phyloP scores from a whole-genome alignment of 2,113 vertebrate species.

The Scopus umbretta region DNA sequence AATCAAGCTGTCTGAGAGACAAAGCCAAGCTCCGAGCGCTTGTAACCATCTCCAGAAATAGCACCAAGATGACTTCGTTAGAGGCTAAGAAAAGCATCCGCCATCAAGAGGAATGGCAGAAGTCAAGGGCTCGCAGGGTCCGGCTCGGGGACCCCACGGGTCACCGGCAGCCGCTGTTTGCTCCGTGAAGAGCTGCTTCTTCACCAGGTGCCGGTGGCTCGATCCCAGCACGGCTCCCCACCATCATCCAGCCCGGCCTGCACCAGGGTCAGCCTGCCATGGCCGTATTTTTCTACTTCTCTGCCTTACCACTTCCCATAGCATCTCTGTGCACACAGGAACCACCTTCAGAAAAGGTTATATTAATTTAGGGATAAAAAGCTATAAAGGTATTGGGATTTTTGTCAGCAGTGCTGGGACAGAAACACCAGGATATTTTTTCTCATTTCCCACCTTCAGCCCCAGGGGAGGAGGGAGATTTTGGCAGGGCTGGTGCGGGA shows the following conservation, averaged over 20 bases:
- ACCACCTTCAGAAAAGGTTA: background rate
- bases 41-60: background rate
- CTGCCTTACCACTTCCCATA: background rate
- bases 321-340: background rate
- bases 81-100: background rate
- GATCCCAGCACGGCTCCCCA: fast-evolving
- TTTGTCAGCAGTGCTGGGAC: fast-evolving
- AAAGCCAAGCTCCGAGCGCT: background rate
- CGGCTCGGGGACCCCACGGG: background rate
- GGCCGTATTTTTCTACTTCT: background rate
- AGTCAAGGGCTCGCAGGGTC: background rate
- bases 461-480: background rate
- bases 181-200: background rate
- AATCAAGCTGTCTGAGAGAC: background rate
- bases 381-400: background rate
- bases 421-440: background rate
- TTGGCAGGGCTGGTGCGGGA: background rate
- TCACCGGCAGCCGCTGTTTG: background rate
- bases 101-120: fast-evolving
- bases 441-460: background rate
- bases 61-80: background rate
- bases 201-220: background rate
- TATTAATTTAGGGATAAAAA: background rate
- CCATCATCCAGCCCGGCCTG: fast-evolving
- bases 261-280: background rate